phyloP scores from a whole-genome alignment of 2,113 vertebrate species.

The Pangasianodon gigas region DNA sequence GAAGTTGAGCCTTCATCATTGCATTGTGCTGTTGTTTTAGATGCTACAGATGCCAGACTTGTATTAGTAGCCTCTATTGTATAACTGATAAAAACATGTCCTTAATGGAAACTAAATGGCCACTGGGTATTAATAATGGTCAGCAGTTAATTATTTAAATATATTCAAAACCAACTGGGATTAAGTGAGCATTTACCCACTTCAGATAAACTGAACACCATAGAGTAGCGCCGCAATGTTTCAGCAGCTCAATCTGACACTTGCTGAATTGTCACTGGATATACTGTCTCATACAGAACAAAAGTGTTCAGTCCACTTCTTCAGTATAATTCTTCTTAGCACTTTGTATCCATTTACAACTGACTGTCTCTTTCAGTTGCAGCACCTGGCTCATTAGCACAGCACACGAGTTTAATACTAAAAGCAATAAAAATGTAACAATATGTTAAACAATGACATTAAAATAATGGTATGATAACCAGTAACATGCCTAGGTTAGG shows the following conservation, averaged over 20 bases:
- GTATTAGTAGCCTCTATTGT: neutral
- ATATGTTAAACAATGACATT: constrained; percentile 47
- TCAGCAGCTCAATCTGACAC: neutral
- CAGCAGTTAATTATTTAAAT: neutral
- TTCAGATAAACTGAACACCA: neutral
- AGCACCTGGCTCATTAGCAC: constrained; percentile 57
- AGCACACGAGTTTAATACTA: constrained; percentile 34
- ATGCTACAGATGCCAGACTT: neutral
- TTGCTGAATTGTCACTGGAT: neutral
- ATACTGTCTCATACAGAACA: neutral
- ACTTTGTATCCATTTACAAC: constrained; percentile 23
- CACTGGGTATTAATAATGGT: neutral
- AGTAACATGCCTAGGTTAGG: constrained; percentile 6
- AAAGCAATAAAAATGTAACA: constrained; percentile 48
- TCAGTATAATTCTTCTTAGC: neutral
- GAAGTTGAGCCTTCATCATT: neutral
- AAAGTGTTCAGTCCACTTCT: neutral
- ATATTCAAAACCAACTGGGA: neutral
- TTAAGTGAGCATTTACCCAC: neutral
- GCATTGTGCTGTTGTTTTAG: constrained; percentile 31
- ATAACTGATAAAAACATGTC: neutral
- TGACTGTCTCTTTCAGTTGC: constrained; percentile 50
- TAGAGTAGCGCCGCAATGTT: neutral
- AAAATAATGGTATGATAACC: constrained; percentile 8
- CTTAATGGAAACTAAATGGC: neutral